Percentiles rank a stretch among this genome's conserved stretches.
phyloP scores from a whole-genome alignment of 2,888 invertebrate genomes.

The Polydesmus complanatus region DNA sequence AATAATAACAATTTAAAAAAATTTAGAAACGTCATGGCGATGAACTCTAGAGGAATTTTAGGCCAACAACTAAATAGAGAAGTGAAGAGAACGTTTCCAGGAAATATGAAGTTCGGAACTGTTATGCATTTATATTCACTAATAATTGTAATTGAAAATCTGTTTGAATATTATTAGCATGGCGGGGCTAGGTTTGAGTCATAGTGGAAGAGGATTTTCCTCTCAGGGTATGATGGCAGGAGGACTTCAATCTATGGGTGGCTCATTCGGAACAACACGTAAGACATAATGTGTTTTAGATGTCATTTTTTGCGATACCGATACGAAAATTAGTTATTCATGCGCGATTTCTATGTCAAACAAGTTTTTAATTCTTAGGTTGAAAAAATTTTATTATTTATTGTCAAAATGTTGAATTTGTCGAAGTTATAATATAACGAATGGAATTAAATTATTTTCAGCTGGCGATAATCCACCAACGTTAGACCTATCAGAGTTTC shows the following conservation, averaged over 20 bases:
- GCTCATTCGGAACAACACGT: background rate
- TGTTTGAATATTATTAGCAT: conserved; percentile 11
- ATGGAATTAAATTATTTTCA: conserved; percentile 8
- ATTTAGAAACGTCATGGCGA: conserved; percentile 12
- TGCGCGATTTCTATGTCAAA: too few relatives aligned
- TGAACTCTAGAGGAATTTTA: conserved; percentile 16
- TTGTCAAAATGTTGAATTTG: background rate
- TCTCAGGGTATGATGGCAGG: conserved; percentile 14
- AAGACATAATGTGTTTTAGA: background rate
- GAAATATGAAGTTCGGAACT: conserved; percentile 11
- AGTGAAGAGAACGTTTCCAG: conserved; percentile 16
- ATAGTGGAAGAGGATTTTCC: conserved; percentile 14
- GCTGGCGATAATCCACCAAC: conserved; percentile 47
- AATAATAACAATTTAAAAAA: too few relatives aligned
- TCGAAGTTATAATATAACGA: background rate
- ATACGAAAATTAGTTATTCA: too few relatives aligned
- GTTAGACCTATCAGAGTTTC: conserved; percentile 82
- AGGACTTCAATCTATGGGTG: conserved; percentile 10
- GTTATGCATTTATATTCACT: background rate
- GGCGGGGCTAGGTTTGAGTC: conserved; percentile 15
- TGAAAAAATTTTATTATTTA: too few relatives aligned
- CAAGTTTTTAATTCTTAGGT: too few relatives aligned
- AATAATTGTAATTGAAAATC: background rate
- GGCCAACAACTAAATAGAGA: conserved; percentile 15
- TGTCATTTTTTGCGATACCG: too few relatives aligned